phyloP scores from a whole-genome alignment of 1,140 invertebrate species.

The Chionoecetes opilio region DNA sequence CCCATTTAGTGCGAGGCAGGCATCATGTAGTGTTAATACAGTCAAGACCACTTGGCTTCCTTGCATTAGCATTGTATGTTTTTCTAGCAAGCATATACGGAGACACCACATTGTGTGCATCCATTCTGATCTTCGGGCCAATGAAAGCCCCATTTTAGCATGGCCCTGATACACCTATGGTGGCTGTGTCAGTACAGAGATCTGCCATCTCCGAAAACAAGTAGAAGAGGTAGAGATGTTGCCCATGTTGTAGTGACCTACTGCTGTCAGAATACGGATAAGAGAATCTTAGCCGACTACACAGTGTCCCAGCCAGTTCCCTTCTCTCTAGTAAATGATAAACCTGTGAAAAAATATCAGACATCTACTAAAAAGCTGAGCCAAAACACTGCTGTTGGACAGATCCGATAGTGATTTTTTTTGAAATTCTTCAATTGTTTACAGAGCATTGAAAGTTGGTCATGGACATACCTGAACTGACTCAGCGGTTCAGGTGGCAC shows the following conservation, averaged over 20 bases:
- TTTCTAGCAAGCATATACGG: slow-evolving; percentile 59
- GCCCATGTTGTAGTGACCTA: slow-evolving; percentile 51
- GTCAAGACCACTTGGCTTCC: slow-evolving; percentile 48
- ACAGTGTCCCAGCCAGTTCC: neutral
- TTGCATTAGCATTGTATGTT: slow-evolving; percentile 63
- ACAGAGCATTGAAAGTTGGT: neutral
- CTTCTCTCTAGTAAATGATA: slow-evolving; percentile 42
- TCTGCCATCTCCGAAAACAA: slow-evolving; percentile 46
- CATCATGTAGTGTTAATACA: neutral
- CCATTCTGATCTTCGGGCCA: neutral
- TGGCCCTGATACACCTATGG: slow-evolving; percentile 51
- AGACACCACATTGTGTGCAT: slow-evolving; percentile 52
- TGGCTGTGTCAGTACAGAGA: neutral
- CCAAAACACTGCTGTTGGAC: slow-evolving; percentile 62
- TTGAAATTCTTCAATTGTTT: slow-evolving; percentile 33
- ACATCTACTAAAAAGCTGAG: slow-evolving; percentile 43
- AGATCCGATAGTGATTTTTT: slow-evolving; percentile 17
- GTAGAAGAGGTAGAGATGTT: slow-evolving; percentile 35
- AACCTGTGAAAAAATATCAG: slow-evolving; percentile 59
- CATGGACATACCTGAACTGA: too few species aligned
- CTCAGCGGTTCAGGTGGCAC: neutral
- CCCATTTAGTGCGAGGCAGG: slow-evolving; percentile 32
- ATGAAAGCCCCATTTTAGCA: neutral
- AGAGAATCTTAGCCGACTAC: neutral
- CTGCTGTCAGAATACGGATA: slow-evolving; percentile 34